Percentiles rank a stretch among this genome's conserved stretches.
These are phyloP conservation scores for Brenthis hecate DNA, from an alignment of 2,888 invertebrate species.

Conservation along the genomic window DNA sequence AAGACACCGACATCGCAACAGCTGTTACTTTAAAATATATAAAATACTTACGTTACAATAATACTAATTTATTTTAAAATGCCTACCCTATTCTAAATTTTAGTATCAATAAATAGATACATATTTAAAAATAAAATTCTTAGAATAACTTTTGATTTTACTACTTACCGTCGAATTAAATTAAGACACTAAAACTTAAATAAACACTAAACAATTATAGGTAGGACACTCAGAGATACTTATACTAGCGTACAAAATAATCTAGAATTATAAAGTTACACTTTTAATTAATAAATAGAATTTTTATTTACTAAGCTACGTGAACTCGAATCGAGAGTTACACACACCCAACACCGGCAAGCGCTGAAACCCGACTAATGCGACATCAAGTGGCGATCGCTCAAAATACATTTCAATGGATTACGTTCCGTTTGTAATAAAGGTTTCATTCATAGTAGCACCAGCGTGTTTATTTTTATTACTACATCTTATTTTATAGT, in stretches of 20 bases:
- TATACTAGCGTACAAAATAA: conserved; percentile 39
- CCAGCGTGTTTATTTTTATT: conserved; percentile 13
- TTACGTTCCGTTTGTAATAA: conserved; percentile 30
- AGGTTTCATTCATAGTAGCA: conserved; percentile 28
- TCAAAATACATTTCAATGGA: conserved; percentile 55
- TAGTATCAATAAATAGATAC: background rate
- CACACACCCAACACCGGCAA: conserved; percentile 66
- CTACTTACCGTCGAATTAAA: conserved; percentile 65
- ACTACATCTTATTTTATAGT: background rate
- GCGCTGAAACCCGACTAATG: conserved; percentile 78
- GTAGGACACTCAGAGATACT: conserved; percentile 52
- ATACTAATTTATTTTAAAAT: background rate
- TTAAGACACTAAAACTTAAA: conserved; percentile 49
- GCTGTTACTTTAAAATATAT: no score
- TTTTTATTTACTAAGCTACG: conserved; percentile 64
- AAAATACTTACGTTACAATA: no score
- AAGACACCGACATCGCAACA: no score
- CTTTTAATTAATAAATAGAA: conserved; percentile 41
- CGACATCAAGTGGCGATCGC: conserved; percentile 57
- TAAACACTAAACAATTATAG: conserved; percentile 56
- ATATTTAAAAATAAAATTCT: conserved; percentile 4
- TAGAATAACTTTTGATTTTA: conserved; percentile 24
- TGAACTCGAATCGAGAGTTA: conserved; percentile 64
- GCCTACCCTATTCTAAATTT: background rate
- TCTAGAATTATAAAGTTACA: conserved; percentile 34